These are phyloP conservation scores for Conopomorpha cramerella DNA, from an alignment of 1,140 invertebrate genomes.

Conservation along the genomic window DNA sequence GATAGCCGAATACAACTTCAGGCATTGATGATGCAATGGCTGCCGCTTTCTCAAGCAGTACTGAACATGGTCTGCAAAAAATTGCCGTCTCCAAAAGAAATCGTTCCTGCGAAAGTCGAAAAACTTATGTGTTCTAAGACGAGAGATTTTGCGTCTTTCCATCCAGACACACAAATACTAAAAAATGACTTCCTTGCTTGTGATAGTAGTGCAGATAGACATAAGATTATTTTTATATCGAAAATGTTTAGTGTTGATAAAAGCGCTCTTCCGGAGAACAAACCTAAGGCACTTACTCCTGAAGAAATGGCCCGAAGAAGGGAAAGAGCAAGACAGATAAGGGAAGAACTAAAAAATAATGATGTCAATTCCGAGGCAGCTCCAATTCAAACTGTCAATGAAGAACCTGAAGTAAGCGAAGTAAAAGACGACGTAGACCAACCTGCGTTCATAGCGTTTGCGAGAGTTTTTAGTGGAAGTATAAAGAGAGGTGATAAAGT, in stretches of 20 bases:
- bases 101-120: constrained; percentile 77
- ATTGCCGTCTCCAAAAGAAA: constrained; percentile 79
- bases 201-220: constrained; percentile 66
- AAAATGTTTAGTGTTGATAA: constrained; percentile 91
- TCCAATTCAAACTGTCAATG: constrained; percentile 50
- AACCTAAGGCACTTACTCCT: constrained; percentile 70
- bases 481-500: constrained; percentile 76
- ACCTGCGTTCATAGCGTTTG: constrained; percentile 88
- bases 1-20: constrained; percentile 81
- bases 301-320: constrained; percentile 76
- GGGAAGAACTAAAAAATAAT: constrained; percentile 60
- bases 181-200: constrained; percentile 80
- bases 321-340: constrained; percentile 69
- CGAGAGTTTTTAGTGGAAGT: constrained; percentile 90
- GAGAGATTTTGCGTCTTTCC: constrained; percentile 71
- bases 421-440: constrained; percentile 56
- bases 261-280: constrained; percentile 73
- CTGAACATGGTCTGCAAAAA: constrained; percentile 80
- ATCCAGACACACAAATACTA: constrained; percentile 71
- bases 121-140: constrained; percentile 74
- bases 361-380: constrained; percentile 54
- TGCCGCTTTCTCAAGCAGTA: constrained; percentile 81
- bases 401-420: constrained; percentile 32
- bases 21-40: constrained; percentile 85
- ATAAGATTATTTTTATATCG: constrained; percentile 90